A percentile compares a stretch with the other conserved stretches of the same genome.
phyloP scores from a whole-genome alignment of 2,797 vertebrate genomes.

The Urocyon cinereoargenteus region DNA sequence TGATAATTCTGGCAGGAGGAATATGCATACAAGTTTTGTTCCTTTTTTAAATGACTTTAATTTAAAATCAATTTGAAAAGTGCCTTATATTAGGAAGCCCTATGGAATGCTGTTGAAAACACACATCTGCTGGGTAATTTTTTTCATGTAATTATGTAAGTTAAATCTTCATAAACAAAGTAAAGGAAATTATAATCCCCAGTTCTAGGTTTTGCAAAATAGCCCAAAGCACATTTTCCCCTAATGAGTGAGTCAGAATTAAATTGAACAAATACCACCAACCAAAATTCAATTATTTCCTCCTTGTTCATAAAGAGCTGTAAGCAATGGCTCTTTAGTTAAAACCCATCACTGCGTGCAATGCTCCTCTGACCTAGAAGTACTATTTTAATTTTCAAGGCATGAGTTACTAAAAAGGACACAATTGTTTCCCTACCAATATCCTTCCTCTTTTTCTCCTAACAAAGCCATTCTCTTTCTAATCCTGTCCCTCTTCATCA shows the following conservation, averaged over 20 bases:
- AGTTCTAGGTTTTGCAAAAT: conserved; percentile 62
- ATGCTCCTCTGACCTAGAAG: neutral
- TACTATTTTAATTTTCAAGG: conserved; percentile 8
- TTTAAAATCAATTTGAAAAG: conserved; percentile 70
- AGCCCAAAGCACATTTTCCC: conserved; percentile 18
- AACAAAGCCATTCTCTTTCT: neutral
- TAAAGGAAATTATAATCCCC: conserved; percentile 55
- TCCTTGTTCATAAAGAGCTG: neutral
- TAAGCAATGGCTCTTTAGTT: neutral
- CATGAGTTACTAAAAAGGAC: neutral
- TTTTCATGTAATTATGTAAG: conserved; percentile 68
- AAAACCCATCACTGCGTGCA: neutral
- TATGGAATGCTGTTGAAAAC: conserved; percentile 49
- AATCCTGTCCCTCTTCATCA: neutral
- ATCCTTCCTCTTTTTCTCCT: neutral
- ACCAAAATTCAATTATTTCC: conserved; percentile 46
- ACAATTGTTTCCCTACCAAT: neutral
- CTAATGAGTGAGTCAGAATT: conserved; percentile 65
- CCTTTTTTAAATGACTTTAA: conserved; percentile 65
- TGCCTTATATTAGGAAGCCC: conserved; percentile 30
- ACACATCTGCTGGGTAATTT: conserved; percentile 65
- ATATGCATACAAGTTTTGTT: conserved; percentile 23
- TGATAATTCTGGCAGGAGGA: conserved; percentile 53
- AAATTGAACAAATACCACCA: conserved; percentile 59
- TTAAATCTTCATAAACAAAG: conserved; percentile 69